These are phyloP conservation scores for Chloropsis cyanopogon DNA, from an alignment of 2,113 vertebrate species.

Conservation along the genomic window DNA sequence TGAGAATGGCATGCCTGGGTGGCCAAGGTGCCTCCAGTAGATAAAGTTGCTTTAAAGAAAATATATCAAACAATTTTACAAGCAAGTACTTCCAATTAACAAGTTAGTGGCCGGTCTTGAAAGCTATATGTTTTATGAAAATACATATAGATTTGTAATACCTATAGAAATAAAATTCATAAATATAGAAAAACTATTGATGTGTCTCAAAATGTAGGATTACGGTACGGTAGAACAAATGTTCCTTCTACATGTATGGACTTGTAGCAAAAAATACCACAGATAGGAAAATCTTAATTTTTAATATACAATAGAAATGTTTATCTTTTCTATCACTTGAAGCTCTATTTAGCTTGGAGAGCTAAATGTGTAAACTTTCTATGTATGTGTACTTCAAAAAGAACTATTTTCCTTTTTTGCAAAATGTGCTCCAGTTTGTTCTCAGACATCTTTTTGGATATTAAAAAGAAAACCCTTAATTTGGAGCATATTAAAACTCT, in stretches of 20 bases:
- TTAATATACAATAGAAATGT: not conserved
- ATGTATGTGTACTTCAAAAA: not conserved
- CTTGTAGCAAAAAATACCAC: not conserved
- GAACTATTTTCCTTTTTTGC: not conserved
- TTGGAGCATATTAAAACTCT: not conserved
- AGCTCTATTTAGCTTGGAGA: not conserved
- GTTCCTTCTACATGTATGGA: not conserved
- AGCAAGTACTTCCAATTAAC: not conserved
- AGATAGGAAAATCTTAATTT: not conserved
- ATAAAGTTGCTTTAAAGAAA: not conserved
- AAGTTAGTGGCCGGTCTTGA: not conserved
- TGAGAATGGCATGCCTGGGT: not conserved
- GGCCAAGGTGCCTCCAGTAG: not conserved
- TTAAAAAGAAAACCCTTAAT: not conserved
- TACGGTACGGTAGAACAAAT: rapidly evolving
- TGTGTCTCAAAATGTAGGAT: not conserved
- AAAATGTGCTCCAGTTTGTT: not conserved
- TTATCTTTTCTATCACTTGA: not conserved
- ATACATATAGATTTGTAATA: not conserved
- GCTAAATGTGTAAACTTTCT: not conserved
- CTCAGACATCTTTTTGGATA: not conserved
- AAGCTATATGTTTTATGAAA: not conserved
- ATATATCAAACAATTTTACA: not conserved
- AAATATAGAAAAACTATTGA: not conserved
- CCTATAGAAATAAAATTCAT: not conserved